A percentile compares a stretch with the other conserved stretches of the same genome.
These are phyloP conservation scores for Oncorhynchus mykiss DNA, from an alignment of 2,113 vertebrate species.

Conservation along the genomic window DNA sequence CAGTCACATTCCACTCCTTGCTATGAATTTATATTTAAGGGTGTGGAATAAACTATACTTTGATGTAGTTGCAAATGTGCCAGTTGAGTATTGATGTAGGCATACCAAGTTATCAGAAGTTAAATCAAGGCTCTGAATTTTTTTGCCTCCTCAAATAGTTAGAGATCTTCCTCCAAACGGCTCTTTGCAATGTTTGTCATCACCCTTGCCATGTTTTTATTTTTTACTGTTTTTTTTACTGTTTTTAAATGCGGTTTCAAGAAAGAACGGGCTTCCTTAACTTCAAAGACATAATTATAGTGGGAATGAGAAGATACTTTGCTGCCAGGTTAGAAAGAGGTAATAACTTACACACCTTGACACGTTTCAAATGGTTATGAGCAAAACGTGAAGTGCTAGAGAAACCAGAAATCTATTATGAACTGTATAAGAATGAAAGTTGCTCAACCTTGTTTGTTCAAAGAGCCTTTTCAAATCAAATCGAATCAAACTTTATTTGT, in stretches of 20 bases:
- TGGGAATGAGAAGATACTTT: slow-evolving; percentile 50
- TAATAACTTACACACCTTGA: slow-evolving; percentile 57
- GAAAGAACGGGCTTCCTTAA: slow-evolving; percentile 56
- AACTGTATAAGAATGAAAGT: slow-evolving; percentile 19
- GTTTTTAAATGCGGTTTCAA: slow-evolving; percentile 41
- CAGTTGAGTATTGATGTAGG: background rate
- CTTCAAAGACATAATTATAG: slow-evolving; percentile 71
- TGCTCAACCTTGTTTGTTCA: slow-evolving; percentile 11
- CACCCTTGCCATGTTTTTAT: slow-evolving; percentile 42
- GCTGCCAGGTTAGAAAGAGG: slow-evolving; percentile 58
- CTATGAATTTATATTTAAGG: background rate
- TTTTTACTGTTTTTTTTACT: slow-evolving; percentile 32
- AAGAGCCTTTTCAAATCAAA: background rate
- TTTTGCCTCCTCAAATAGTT: background rate
- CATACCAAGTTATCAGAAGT: background rate
- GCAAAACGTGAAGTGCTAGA: slow-evolving; percentile 31
- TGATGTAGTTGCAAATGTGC: background rate
- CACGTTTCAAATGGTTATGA: slow-evolving; percentile 64
- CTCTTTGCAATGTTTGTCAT: slow-evolving; percentile 46
- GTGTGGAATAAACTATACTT: background rate
- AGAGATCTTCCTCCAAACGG: background rate
- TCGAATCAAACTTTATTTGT: no score
- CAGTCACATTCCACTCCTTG: background rate
- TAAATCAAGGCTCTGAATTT: background rate
- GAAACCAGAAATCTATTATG: slow-evolving; percentile 29